phyloP scores from a whole-genome alignment of 2,888 invertebrate genomes.

The Scaptomyza tumidula region DNA sequence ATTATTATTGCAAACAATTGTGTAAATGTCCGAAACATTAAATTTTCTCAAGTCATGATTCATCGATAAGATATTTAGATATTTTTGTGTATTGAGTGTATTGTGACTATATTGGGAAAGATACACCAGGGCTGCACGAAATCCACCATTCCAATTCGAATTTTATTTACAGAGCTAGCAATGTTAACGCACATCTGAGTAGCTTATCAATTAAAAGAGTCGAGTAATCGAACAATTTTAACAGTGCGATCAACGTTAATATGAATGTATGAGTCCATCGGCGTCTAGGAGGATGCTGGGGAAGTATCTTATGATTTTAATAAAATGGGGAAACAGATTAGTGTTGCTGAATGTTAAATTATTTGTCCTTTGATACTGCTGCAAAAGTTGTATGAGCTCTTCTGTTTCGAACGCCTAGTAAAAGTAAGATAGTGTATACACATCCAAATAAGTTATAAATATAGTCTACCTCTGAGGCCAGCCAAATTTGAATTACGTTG shows the following conservation, averaged over 20 bases:
- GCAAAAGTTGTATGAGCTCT: constrained; percentile 38
- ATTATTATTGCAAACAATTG: background rate
- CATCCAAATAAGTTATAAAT: background rate
- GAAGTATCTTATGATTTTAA: constrained; percentile 56
- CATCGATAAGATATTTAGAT: constrained; percentile 12
- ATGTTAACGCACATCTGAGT: constrained; percentile 2
- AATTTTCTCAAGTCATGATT: background rate
- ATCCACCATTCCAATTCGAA: background rate
- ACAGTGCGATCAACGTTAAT: background rate
- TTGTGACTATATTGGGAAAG: background rate
- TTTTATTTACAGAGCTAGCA: constrained; percentile 1
- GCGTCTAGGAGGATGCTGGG: constrained; percentile 43
- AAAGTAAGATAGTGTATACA: background rate
- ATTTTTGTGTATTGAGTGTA: background rate
- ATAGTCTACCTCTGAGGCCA: constrained; percentile 26
- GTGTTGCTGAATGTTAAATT: constrained; percentile 47
- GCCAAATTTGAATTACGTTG: constrained; percentile 52
- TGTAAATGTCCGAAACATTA: background rate
- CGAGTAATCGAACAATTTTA: background rate
- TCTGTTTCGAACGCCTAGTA: constrained; percentile 13
- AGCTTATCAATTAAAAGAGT: background rate
- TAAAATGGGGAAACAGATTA: constrained; percentile 50
- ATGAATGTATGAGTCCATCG: constrained; percentile 43
- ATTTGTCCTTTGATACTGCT: constrained; percentile 45
- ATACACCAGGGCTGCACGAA: constrained; percentile 5